Percentiles rank a stretch among this genome's conserved stretches.
Evolutionary conservation across 2,888 invertebrate species (phyloP).

Genomic region (Cylloceria caligata): DNA sequence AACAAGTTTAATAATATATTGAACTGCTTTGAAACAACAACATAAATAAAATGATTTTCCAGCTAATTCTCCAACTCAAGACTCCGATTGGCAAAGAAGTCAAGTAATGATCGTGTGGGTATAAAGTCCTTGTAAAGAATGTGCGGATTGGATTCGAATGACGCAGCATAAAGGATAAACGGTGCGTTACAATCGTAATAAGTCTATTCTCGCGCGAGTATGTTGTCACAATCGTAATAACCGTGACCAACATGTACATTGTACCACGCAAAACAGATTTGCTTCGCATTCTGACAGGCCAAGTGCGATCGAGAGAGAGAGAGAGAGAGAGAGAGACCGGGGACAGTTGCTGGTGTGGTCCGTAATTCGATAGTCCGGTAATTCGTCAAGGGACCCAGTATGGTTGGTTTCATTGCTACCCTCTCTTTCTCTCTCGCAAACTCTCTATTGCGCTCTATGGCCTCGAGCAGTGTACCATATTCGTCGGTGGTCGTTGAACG

Average conservation of each 20-base stretch:
- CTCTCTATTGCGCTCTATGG: slow-evolving; percentile 6
- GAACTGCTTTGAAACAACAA: background rate
- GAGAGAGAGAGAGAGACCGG: slow-evolving; percentile 25
- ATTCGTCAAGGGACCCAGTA: slow-evolving; percentile 59
- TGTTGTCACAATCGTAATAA: slow-evolving; percentile 45
- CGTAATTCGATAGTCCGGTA: slow-evolving; percentile 65
- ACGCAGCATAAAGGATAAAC: background rate
- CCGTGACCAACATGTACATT: slow-evolving; percentile 40
- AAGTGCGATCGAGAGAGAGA: slow-evolving; percentile 36
- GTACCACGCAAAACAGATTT: slow-evolving; percentile 29
- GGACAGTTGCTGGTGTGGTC: slow-evolving; percentile 10
- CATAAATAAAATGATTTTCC: background rate
- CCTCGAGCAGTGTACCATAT: slow-evolving; percentile 52
- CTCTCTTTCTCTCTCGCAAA: slow-evolving; percentile 27
- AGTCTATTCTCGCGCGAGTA: slow-evolving; percentile 18
- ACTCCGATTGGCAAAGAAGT: background rate
- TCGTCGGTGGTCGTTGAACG: slow-evolving; percentile 38
- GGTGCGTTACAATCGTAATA: slow-evolving; percentile 23
- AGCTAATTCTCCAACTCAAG: background rate
- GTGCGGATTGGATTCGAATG: slow-evolving; percentile 17
- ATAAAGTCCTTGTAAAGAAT: background rate
- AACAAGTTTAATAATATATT: too few species aligned
- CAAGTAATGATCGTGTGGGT: background rate
- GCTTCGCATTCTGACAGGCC: slow-evolving; percentile 54
- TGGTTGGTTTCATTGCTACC: slow-evolving; percentile 54